phyloP scores from a whole-genome alignment of 2,113 vertebrate genomes.

The Actinemys pallida region DNA sequence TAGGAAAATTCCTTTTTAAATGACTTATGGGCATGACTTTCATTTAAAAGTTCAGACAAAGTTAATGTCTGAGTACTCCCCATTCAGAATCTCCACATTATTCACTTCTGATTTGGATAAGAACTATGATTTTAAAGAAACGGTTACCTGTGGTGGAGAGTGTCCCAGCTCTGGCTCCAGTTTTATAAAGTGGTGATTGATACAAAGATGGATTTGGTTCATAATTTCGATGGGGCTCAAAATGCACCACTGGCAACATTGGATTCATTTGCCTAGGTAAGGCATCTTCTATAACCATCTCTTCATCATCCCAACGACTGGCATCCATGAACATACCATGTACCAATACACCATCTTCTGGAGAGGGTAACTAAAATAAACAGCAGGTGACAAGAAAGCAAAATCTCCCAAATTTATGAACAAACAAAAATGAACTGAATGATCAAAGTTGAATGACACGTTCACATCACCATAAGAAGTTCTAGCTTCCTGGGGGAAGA shows the following conservation, averaged over 20 bases:
- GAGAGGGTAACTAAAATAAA: constrained; percentile 77
- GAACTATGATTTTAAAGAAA: neutral
- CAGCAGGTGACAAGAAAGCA: neutral
- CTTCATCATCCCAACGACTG: constrained; percentile 80
- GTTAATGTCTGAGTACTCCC: neutral
- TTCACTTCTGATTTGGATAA: neutral
- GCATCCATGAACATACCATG: constrained; percentile 88
- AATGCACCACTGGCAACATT: constrained; percentile 83
- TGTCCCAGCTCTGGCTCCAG: constrained; percentile 82
- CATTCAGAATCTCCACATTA: neutral
- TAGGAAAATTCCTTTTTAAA: neutral
- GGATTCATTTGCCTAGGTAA: constrained; percentile 82
- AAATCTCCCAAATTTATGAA: neutral
- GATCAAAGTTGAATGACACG: neutral
- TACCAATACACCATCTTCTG: constrained; percentile 82
- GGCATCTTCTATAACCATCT: constrained; percentile 82
- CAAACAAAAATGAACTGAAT: neutral
- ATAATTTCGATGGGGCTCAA: constrained; percentile 84
- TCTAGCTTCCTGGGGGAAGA: neutral
- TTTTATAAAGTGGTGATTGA: constrained; percentile 86
- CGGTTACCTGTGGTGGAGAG: constrained; percentile 84
- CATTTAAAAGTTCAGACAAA: neutral
- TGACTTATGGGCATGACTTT: neutral
- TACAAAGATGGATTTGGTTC: constrained; percentile 71
- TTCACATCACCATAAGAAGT: neutral